These are phyloP conservation scores for Leptopilina myrica DNA, from an alignment of 2,888 invertebrate genomes.

Conservation along the genomic window DNA sequence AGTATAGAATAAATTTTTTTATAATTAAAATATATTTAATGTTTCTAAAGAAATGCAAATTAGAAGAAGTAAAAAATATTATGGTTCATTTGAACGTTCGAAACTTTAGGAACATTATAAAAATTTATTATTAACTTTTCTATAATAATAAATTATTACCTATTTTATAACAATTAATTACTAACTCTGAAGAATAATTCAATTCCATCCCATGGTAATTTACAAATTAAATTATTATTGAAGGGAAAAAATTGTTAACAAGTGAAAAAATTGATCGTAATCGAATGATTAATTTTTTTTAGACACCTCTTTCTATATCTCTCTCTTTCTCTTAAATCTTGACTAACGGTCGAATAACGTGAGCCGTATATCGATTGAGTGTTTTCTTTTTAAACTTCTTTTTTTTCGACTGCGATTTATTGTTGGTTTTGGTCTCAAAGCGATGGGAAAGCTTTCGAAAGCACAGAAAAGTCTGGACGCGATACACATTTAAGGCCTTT, in stretches of 20 bases:
- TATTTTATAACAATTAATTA: too few species aligned
- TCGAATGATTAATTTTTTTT: not conserved
- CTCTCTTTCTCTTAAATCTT: not conserved
- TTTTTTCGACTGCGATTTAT: conserved; percentile 12
- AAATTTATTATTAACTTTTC: too few species aligned
- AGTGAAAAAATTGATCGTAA: conserved; percentile 6
- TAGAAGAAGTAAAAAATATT: too few species aligned
- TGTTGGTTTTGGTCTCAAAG: conserved; percentile 34
- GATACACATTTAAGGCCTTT: conserved; percentile 51
- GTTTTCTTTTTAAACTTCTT: not conserved
- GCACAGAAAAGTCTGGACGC: conserved; percentile 19
- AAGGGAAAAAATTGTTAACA: not conserved
- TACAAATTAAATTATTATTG: too few species aligned
- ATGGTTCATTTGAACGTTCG: too few species aligned
- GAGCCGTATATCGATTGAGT: conserved; percentile 23
- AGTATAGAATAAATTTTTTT: too few species aligned
- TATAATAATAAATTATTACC: too few species aligned
- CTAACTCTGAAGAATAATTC: too few species aligned
- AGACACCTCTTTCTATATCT: not conserved
- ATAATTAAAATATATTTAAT: too few species aligned
- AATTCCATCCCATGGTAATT: too few species aligned
- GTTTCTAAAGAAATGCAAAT: too few species aligned
- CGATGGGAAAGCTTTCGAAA: conserved; percentile 21
- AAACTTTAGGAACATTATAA: too few species aligned
- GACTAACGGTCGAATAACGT: conserved; percentile 9